A percentile compares a stretch with the other conserved stretches of the same genome.
Conservation (phyloP, 1,140 invertebrate genomes). For the Protaetia brevitarsis region DNA sequence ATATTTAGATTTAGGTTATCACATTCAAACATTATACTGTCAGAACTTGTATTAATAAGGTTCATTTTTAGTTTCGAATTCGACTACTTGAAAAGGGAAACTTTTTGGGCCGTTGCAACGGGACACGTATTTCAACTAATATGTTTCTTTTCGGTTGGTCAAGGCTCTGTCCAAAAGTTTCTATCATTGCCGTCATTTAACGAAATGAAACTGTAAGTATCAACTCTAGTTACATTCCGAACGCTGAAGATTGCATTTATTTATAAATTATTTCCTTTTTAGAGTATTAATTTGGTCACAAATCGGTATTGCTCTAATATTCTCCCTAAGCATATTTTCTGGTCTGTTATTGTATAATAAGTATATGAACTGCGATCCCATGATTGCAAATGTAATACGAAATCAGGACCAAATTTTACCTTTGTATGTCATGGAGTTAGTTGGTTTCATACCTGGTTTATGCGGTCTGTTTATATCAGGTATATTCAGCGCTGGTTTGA, state of each 20-base stretch:
- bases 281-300: constrained; percentile 44
- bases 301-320: constrained; percentile 48
- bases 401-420: constrained; percentile 65
- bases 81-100: constrained; percentile 54
- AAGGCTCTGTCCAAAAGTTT: constrained; percentile 59
- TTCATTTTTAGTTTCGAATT: constrained; percentile 26
- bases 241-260: neutral
- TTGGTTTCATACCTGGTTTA: constrained; percentile 62
- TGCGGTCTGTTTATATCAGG: constrained; percentile 75
- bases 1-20: too few relatives aligned
- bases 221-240: too few relatives aligned
- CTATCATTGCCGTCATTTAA: constrained; percentile 53
- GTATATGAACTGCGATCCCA: constrained; percentile 61
- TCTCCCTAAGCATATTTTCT: constrained; percentile 39
- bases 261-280: neutral
- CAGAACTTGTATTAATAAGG: neutral
- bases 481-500: constrained; percentile 70
- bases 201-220: constrained; percentile 51
- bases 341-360: constrained; percentile 60
- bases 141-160: constrained; percentile 56
- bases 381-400: constrained; percentile 50
- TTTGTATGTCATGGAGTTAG: constrained; percentile 71
- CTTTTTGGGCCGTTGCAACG: constrained; percentile 56
- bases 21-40: too few relatives aligned
- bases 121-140: constrained; percentile 58